Conservation (phyloP, 2,888 invertebrate species). For the Cynaeus angustus region DNA sequence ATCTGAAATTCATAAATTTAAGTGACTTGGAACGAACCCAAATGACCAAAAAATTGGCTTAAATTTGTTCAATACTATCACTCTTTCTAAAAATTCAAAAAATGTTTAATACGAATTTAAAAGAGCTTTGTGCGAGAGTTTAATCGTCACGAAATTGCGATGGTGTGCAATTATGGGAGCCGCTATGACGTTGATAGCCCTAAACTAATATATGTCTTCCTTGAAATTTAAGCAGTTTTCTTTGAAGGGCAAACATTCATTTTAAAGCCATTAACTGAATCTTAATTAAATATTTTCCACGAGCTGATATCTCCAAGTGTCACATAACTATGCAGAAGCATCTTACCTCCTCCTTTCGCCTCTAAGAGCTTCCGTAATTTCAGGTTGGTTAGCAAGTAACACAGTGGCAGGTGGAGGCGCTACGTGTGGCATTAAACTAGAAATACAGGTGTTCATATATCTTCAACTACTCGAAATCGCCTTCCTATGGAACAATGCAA, state of each 20-base stretch:
- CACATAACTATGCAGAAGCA: conserved; percentile 71
- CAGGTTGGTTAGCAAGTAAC: conserved; percentile 43
- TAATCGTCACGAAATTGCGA: conserved; percentile 19
- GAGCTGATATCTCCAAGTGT: conserved; percentile 72
- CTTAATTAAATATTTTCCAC: conserved; percentile 72
- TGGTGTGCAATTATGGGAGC: conserved; percentile 30
- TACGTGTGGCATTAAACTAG: conserved; percentile 54
- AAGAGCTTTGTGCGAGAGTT: background rate
- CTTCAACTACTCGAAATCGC: conserved; percentile 51
- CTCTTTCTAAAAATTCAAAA: background rate
- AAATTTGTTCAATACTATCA: no score
- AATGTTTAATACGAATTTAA: background rate
- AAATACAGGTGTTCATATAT: conserved; percentile 65
- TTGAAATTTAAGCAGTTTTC: conserved; percentile 63
- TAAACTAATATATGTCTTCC: conserved; percentile 63
- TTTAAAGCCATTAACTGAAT: conserved; percentile 68
- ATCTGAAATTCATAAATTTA: no score
- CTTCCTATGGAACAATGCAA: conserved; percentile 24
- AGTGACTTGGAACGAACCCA: no score
- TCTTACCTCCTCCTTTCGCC: conserved; percentile 54
- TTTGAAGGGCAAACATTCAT: conserved; percentile 66
- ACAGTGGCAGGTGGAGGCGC: conserved; percentile 50
- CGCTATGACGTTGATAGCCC: conserved; percentile 33
- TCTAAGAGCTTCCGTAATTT: conserved; percentile 51
- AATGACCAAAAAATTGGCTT: no score